Conservation (phyloP, 2,113 vertebrate genomes). For the Leucoraja erinaceus region DNA sequence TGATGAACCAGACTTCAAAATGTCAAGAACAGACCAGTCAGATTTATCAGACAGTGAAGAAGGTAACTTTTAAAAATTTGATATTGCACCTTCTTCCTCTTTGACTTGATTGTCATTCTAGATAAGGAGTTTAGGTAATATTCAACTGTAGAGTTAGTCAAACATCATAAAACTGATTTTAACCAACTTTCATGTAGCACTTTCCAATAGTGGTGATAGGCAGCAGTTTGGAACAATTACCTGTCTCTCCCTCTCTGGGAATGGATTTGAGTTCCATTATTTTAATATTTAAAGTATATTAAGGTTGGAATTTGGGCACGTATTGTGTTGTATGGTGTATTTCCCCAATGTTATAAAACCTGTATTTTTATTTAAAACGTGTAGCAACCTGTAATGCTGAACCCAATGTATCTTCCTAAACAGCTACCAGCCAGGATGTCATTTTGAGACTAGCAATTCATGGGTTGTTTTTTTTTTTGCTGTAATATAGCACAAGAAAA, state of each 20-base stretch:
- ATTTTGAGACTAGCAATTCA: neutral
- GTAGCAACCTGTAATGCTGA: neutral
- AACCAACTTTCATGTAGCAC: neutral
- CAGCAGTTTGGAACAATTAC: neutral
- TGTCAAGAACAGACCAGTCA: slow-evolving; percentile 53
- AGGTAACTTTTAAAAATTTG: neutral
- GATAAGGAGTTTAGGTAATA: neutral
- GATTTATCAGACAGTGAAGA: slow-evolving; percentile 43
- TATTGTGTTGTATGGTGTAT: neutral
- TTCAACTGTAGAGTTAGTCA: neutral
- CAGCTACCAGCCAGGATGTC: neutral
- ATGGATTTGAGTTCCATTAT: neutral
- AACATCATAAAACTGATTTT: neutral
- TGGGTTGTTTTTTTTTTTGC: neutral
- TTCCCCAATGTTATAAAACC: neutral
- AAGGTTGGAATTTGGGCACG: neutral
- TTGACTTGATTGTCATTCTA: neutral
- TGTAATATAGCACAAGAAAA: neutral
- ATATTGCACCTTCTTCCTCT: neutral
- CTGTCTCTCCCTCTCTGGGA: neutral
- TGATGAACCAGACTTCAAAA: slow-evolving; percentile 57
- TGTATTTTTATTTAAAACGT: too few species aligned
- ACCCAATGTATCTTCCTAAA: neutral
- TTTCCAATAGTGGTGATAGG: neutral
- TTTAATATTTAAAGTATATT: neutral